Evolutionary conservation across 1,140 invertebrate genomes (phyloP).

Genomic region (Ceratosolen solmsi): DNA sequence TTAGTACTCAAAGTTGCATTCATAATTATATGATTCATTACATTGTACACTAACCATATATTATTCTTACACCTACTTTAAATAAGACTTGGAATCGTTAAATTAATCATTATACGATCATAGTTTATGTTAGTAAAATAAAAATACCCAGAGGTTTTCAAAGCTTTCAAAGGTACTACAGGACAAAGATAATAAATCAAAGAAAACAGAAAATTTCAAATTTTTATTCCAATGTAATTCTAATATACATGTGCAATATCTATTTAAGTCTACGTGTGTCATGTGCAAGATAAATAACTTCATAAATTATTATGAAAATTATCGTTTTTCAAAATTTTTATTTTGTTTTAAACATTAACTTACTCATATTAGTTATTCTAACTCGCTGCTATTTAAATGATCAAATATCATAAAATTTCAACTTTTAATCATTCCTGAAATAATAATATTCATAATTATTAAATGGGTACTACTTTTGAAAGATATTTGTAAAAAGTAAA

Average conservation of each 20-base stretch:
- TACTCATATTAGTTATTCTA: too few relatives aligned
- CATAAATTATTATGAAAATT: not conserved
- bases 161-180: not conserved
- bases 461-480: too few relatives aligned
- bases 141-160: not conserved
- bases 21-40: not conserved
- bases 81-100: not conserved
- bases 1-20: not conserved
- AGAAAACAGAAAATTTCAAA: not conserved
- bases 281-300: not conserved
- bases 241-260: not conserved
- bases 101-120: not conserved
- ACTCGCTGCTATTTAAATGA: too few relatives aligned
- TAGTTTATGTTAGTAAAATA: not conserved
- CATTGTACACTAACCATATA: not conserved
- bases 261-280: not conserved
- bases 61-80: not conserved
- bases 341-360: too few relatives aligned
- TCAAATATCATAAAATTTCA: too few relatives aligned
- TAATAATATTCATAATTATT: too few relatives aligned
- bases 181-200: not conserved
- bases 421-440: too few relatives aligned
- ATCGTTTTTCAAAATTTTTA: too few relatives aligned
- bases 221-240: not conserved
- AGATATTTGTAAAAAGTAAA: too few relatives aligned